phyloP scores from a whole-genome alignment of 2,113 vertebrate genomes.

The Heterotilapia buettikoferi region DNA sequence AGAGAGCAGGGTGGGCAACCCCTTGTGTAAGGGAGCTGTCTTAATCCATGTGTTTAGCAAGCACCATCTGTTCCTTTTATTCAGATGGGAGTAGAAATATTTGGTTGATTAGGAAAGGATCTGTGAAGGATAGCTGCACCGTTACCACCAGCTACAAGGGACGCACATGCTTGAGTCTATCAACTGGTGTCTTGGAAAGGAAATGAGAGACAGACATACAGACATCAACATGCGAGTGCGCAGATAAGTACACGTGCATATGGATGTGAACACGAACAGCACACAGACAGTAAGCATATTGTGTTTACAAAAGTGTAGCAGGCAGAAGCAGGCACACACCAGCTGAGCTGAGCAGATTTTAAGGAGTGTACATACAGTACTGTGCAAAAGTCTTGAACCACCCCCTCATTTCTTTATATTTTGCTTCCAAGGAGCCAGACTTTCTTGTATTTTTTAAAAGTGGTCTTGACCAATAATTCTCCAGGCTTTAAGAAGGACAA shows the following conservation, averaged over 20 bases:
- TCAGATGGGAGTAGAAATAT: constrained; percentile 58
- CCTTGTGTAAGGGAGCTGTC: constrained; percentile 46
- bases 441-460: neutral
- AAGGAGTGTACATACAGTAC: neutral
- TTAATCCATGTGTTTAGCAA: constrained; percentile 58
- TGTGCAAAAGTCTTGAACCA: neutral
- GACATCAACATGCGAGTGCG: neutral
- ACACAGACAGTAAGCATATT: neutral
- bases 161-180: constrained; percentile 22
- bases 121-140: constrained; percentile 33
- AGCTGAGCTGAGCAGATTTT: neutral
- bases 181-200: constrained; percentile 20
- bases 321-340: neutral
- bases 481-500: neutral
- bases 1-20: constrained; percentile 46
- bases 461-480: neutral
- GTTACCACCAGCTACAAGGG: constrained; percentile 17
- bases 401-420: neutral
- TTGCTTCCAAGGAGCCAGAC: neutral
- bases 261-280: neutral
- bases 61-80: constrained; percentile 63
- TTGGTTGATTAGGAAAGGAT: constrained; percentile 58
- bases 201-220: neutral
- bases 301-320: neutral
- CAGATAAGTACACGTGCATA: neutral